These are phyloP conservation scores for Antennarius striatus DNA, from an alignment of 2,113 vertebrate species.

Conservation along the genomic window DNA sequence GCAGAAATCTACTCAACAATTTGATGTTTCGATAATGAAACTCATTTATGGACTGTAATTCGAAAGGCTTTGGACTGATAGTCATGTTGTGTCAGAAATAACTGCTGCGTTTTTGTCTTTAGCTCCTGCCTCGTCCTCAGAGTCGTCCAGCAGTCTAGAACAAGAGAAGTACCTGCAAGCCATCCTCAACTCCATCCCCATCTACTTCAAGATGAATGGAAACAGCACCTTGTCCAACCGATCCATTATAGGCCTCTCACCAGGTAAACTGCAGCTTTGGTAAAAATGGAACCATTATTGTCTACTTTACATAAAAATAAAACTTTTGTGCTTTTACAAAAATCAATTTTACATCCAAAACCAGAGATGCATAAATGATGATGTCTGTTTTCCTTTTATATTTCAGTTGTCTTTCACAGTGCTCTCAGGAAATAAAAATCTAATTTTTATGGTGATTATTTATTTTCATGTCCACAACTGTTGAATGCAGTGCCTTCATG, in stretches of 20 bases:
- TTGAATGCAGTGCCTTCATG: no score
- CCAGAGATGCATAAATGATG: no score
- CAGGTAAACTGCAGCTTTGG: slow-evolving; percentile 81
- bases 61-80: no score
- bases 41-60: no score
- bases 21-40: no score
- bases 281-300: not conserved
- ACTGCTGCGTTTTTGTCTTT: slow-evolving; percentile 8
- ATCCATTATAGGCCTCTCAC: slow-evolving; percentile 88
- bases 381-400: no score
- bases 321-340: no score
- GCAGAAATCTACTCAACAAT: not conserved
- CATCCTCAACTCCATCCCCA: slow-evolving; percentile 89
- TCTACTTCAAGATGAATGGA: slow-evolving; percentile 89
- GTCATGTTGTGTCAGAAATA: not conserved
- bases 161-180: slow-evolving; percentile 98
- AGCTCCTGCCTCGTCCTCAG: slow-evolving; percentile 85
- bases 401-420: no score
- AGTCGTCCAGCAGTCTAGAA: slow-evolving; percentile 96
- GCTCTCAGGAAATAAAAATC: no score
- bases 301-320: not conserved
- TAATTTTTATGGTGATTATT: no score
- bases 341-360: no score
- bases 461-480: no score
- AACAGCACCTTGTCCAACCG: slow-evolving; percentile 87